Evolutionary conservation across 2,797 vertebrate species (phyloP), one percentile per base, ranked within the genome.

Genomic region (Avahi laniger): DNA sequence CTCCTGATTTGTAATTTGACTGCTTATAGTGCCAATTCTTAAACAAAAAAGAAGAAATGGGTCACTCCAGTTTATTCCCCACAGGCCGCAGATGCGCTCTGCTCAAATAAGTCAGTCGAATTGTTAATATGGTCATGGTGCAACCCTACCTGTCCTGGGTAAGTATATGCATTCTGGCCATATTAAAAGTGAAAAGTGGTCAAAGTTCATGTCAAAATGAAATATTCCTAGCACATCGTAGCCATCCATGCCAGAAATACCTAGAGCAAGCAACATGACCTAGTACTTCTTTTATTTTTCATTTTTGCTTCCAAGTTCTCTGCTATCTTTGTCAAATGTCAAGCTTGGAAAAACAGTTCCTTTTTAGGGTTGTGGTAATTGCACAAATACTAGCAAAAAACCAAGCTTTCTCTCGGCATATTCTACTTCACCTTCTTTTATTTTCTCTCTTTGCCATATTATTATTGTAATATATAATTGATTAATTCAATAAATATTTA

Each of bases 21-120:
- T 69, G 95, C 89, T 97, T 96, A 95, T 78, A 94, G 63, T 81
- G 86, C 93, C 96, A 97, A 98, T 98, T 98, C 96, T 98, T 97
- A 59, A 88, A 93, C 94, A 96, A 97, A 96, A 90, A 82, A 69
- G 94, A 95, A 98, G 96, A 98, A 98, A 98, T 95, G 97, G 97
- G 97, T 98, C 97, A 96, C 78, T 94, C 30, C 94, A 93, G 84
- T 94, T 96, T 12, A 0, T 88, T 57, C 1, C 69, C 43, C 4
- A 22, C 52, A 90, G 57, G 70, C 93, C 91, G 4, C 35, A 97
- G 94, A 98, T 85, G 97, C 13, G 69, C 54, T 79, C 48, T 48
- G 61, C 35, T 97, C 91, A 96, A 43, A 93, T 73, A 88, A 95
- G 88, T 96, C 91, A 96, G 96, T 52, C 11, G 61, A 73, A 95